Evolutionary conservation across 64 coral and sea anemone species (phyloP), one percentile per base, ranked within the genome.

Genomic region (Actinia equina): DNA sequence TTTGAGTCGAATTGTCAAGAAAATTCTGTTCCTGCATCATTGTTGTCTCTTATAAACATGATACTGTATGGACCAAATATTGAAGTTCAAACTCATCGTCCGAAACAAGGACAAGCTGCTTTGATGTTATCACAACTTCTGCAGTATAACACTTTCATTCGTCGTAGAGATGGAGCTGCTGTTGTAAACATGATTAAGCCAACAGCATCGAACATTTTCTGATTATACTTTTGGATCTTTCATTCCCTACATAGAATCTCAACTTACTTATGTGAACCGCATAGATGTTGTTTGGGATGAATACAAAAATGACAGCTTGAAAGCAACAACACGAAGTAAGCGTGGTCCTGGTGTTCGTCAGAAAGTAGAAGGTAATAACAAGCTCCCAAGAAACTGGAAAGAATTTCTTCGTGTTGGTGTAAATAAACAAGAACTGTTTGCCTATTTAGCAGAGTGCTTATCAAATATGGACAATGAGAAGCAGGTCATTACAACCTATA

Each of bases 251-350:
- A n/a, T n/a, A n/a, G n/a, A n/a, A n/a, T n/a, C n/a, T n/a, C n/a
- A n/a, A n/a, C n/a, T n/a, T n/a, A n/a, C n/a, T n/a, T n/a, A n/a
- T 56, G 83, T 65, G 3, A 85, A 83, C 15, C 83, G 51, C 12
- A 19, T 93, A 79, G 87, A 93, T 81, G 77, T 89, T 46, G 87
- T 93, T 22, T 86, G 70, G 82, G 92, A 93, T 43, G 27, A 65
- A 54, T 86, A 93, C 60, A 70, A 80, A 25, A 17, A 84, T 0
- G 59, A 93, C 71, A 89, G 87, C 42, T 62, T 93, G 53, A 93
- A 93, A 61, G 52, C 44, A 16, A 67, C 9, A 4, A 8, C 65
- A 10, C 22, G 65, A 9, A 4, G 5, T 4, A 12, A 0, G 12
- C 23, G 65, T 9, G 65, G 65, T 12, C 3, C 20, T 23, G 65